phyloP scores from a whole-genome alignment of 2,113 vertebrate species.

The Onychostoma macrolepis region DNA sequence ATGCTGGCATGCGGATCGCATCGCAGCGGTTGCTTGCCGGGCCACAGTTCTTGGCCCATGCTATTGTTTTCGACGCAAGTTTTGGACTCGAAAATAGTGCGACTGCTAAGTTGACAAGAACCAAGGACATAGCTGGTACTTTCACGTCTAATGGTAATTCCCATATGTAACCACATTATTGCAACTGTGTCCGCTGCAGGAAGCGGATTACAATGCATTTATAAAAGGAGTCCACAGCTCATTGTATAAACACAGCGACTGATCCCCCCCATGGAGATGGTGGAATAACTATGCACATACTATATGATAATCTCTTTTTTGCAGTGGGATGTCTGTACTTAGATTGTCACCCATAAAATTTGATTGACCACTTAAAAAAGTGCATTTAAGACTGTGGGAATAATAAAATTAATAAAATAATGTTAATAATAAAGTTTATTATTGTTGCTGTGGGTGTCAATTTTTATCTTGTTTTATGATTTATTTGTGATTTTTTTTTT shows the following conservation, averaged over 20 bases:
- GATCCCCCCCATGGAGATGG: neutral
- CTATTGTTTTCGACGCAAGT: neutral
- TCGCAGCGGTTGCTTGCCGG: neutral
- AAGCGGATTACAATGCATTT: conserved; percentile 27
- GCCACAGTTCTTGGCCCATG: neutral
- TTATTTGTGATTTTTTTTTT: too few species aligned
- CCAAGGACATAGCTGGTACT: neutral
- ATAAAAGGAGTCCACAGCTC: conserved; percentile 3
- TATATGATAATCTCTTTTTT: conserved; percentile 26
- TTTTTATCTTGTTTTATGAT: neutral
- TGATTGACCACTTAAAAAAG: neutral
- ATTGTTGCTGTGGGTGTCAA: neutral
- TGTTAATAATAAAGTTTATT: neutral
- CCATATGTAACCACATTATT: neutral
- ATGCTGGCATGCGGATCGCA: neutral
- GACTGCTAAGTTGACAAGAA: neutral
- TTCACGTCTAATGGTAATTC: neutral
- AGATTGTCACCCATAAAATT: neutral
- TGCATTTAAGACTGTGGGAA: neutral
- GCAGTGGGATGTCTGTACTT: neutral
- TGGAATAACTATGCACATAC: neutral
- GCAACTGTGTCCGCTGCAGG: neutral
- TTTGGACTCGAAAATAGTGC: neutral
- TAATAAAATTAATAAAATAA: neutral
- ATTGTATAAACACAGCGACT: neutral